Conservation (phyloP, 37 sponge, comb jelly and placozoan species). For the Bolinopsis microptera region DNA sequence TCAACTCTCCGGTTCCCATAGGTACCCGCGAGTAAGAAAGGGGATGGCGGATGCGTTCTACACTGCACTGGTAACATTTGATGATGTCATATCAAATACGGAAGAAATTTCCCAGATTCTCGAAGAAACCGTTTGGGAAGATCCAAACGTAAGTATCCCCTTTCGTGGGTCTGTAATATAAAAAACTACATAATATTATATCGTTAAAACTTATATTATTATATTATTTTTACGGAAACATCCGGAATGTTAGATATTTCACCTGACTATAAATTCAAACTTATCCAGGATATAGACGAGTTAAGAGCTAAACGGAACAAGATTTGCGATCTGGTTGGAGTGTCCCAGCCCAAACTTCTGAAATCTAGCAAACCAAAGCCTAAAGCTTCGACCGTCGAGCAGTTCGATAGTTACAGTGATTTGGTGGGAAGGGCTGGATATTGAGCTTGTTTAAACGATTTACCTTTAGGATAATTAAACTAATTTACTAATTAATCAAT, state of each 20-base stretch:
- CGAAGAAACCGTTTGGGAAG: conserved; percentile 51
- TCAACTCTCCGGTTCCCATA: background rate
- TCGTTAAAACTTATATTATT: too few relatives aligned
- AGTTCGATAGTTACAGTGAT: conserved; percentile 64
- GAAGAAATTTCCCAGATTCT: conserved; percentile 22
- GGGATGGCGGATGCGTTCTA: conserved; percentile 55
- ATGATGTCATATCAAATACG: background rate
- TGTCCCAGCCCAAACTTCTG: background rate
- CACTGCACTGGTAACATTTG: conserved; percentile 43
- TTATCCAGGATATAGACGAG: conserved; percentile 26
- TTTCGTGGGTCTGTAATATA: too few relatives aligned
- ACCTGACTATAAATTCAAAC: too few relatives aligned
- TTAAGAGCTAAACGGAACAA: background rate
- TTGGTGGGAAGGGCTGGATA: conserved; percentile 58
- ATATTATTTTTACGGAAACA: too few relatives aligned
- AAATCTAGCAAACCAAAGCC: background rate
- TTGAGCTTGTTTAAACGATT: too few relatives aligned
- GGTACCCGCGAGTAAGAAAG: conserved; percentile 57
- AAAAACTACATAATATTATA: too few relatives aligned
- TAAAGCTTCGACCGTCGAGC: background rate
- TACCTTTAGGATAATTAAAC: too few relatives aligned
- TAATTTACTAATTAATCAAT: too few relatives aligned
- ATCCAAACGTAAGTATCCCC: conserved; percentile 32
- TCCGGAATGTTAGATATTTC: too few relatives aligned
- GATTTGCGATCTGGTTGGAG: conserved; percentile 52